Base-by-base conservation (phyloP, 2,888 invertebrate genomes). In the Standfussiana lucernea region DNA sequence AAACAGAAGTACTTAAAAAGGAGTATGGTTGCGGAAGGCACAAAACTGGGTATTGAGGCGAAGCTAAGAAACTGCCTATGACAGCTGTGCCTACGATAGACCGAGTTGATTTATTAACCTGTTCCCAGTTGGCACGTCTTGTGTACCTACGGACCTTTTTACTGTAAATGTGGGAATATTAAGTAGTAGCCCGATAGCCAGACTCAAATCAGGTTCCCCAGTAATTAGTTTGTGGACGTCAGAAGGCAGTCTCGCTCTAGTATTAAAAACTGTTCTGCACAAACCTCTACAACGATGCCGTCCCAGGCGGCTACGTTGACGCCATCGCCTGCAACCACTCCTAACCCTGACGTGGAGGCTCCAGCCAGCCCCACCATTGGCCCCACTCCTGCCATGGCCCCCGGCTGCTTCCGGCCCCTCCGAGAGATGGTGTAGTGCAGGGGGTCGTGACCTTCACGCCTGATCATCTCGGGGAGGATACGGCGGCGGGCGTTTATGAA, bases 401-500 rank as follows among this genome's bases (percentile, higher is more conserved):
- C 95, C 10, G 97, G 97, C 73, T 97, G 96, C 93, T 98, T 98
- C 90, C 98, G 98, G 21, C 98, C 98, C 47, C 98, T 97, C 18
- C 99, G 97, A 0, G 99, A 99, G 89, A 99, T 99, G 18, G 99
- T 99, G 93, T 98, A 99, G 92, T 99, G 98, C 74, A 98, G 96
- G 0, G 98, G 99, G 93, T 99, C 99, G 92, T 99, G 98, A 0
- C 99, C 99, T 93, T 99, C 99, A 67, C 98, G 97, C 4, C 99
- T 97, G 72, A 99, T 99, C 98, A 99, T 99, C 92, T 99, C 99
- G 0, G 99, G 99, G 50, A 99, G 95, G 90, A 99, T 99, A 79
- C 99, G 97, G 7, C 99, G 97, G 11, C 99, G 97, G 0, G 99
- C 99, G 94, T 99, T 99, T 80, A 99, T 99, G 92, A 99, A 99